phyloP scores from a whole-genome alignment of 2,113 vertebrate genomes.

The Sinosuthora webbiana region DNA sequence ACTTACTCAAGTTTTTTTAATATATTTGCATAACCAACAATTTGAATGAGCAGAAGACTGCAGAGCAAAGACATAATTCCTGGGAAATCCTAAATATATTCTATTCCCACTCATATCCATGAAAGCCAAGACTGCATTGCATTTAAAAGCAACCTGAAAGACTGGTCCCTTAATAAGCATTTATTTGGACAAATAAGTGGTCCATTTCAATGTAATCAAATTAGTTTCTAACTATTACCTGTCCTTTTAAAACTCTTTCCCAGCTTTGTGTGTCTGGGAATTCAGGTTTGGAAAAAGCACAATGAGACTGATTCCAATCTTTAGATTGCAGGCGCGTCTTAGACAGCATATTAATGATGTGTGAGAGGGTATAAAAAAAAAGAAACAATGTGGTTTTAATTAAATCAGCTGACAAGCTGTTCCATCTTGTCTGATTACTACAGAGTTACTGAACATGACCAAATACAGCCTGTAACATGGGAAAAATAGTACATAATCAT shows the following conservation, averaged over 20 bases:
- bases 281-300: conserved; percentile 57
- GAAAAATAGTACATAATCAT: conserved; percentile 31
- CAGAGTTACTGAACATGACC: conserved; percentile 44
- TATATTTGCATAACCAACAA: conserved; percentile 41
- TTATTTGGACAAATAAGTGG: conserved; percentile 46
- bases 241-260: conserved; percentile 61
- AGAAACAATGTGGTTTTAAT: conserved; percentile 54
- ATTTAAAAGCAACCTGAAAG: conserved; percentile 55
- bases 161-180: conserved; percentile 41
- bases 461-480: conserved; percentile 22
- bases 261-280: conserved; percentile 63
- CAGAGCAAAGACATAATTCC: conserved; percentile 39
- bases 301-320: conserved; percentile 61
- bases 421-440: conserved; percentile 57
- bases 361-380: conserved; percentile 47
- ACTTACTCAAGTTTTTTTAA: conserved; percentile 24
- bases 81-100: conserved; percentile 54
- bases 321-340: conserved; percentile 48
- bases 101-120: conserved; percentile 40
- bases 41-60: conserved; percentile 37
- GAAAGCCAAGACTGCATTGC: neutral
- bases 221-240: conserved; percentile 54
- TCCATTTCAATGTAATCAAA: conserved; percentile 57
- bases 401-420: conserved; percentile 59
- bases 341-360: conserved; percentile 61